phyloP scores from a whole-genome alignment of 2,797 vertebrate genomes.

The Hirundo rustica region DNA sequence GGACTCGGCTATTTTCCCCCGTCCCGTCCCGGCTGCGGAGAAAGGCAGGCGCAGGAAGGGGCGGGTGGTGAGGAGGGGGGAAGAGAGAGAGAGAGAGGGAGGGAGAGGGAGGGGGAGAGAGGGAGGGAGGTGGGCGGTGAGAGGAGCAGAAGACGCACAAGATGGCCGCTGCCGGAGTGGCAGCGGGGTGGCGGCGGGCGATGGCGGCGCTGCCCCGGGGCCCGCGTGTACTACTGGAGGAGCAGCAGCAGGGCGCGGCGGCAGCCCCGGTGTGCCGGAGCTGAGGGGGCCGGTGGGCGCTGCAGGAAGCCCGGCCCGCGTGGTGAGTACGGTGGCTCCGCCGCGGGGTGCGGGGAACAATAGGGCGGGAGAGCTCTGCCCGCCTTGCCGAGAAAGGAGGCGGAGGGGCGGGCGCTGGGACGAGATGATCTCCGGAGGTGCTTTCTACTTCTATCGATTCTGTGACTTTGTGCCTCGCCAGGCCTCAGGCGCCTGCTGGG shows the following conservation, averaged over 20 bases:
- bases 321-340: slow-evolving; percentile 60
- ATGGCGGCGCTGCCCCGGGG: slow-evolving; percentile 1
- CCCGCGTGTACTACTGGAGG: background rate
- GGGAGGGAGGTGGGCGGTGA: background rate
- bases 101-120: background rate
- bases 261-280: slow-evolving; percentile 62
- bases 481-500: slow-evolving; percentile 60
- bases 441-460: background rate
- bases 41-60: slow-evolving; percentile 64
- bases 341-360: background rate
- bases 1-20: background rate
- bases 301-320: slow-evolving; percentile 65
- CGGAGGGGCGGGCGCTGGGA: background rate
- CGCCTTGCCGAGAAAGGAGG: background rate
- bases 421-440: background rate
- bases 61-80: background rate
- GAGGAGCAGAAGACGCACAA: slow-evolving; percentile 53
- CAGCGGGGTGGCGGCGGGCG: slow-evolving; percentile 49
- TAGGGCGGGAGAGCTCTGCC: background rate
- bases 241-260: slow-evolving; percentile 19
- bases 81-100: too few relatives aligned
- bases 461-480: background rate
- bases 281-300: slow-evolving; percentile 68
- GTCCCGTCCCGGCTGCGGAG: background rate
- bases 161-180: slow-evolving; percentile 78